Conservation (phyloP, 2,797 vertebrate genomes). For the Enoplosus armatus region DNA sequence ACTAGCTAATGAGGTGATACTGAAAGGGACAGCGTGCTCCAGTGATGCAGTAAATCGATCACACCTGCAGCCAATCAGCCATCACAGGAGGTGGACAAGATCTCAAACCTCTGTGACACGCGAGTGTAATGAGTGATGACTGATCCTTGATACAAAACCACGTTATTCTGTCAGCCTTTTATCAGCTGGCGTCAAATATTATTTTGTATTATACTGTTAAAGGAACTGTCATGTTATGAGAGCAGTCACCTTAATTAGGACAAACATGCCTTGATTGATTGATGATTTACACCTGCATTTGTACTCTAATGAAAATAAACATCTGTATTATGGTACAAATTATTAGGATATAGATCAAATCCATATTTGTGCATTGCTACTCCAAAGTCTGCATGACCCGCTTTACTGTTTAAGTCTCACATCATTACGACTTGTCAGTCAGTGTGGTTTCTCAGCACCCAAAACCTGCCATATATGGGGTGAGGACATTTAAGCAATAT, state of each 20-base stretch:
- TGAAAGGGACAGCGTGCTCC: not conserved
- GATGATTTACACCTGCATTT: not conserved
- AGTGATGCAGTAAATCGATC: not conserved
- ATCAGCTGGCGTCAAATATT: not conserved
- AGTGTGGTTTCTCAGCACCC: not conserved
- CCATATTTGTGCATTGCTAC: not conserved
- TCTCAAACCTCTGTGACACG: no score
- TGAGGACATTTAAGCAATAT: not conserved
- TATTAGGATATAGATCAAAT: not conserved
- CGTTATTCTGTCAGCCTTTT: not conserved
- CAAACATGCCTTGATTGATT: not conserved
- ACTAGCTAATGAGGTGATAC: not conserved
- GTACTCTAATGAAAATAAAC: not conserved
- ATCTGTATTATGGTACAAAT: not conserved
- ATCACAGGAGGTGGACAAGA: not conserved
- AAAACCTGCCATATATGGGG: no score
- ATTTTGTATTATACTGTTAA: not conserved
- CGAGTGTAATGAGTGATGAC: no score
- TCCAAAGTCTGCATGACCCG: not conserved
- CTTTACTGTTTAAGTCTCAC: not conserved
- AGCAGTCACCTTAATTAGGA: not conserved
- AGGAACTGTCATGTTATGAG: not conserved
- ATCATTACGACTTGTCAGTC: not conserved
- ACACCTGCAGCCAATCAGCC: conserved; percentile 6
- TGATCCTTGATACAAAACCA: not conserved